These are phyloP conservation scores for Mallotus villosus DNA, from an alignment of 2,797 vertebrate genomes.

Conservation along the genomic window DNA sequence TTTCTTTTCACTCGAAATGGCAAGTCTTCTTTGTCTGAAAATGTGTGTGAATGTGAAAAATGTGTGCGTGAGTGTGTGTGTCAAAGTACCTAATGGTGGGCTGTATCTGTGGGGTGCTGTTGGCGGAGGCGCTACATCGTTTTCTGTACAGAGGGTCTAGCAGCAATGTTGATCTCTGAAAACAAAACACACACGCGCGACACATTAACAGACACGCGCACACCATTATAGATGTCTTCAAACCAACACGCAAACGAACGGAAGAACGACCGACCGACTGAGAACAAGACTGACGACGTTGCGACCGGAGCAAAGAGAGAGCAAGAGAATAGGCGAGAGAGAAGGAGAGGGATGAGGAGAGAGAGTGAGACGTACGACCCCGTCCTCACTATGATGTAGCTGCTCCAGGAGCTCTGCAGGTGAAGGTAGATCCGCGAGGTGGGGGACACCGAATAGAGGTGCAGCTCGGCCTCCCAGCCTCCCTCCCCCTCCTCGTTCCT, in stretches of 20 bases:
- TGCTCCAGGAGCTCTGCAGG: slow-evolving; percentile 81
- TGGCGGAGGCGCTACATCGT: slow-evolving; percentile 35
- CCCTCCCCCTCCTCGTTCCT: slow-evolving; percentile 31
- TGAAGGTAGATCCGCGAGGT: slow-evolving; percentile 76
- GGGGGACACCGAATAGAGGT: slow-evolving; percentile 76
- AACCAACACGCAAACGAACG: background rate
- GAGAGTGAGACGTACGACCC: background rate
- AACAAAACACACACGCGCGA: slow-evolving; percentile 4
- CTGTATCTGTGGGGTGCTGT: slow-evolving; percentile 32
- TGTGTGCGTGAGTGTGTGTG: background rate
- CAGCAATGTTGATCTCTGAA: slow-evolving; percentile 71
- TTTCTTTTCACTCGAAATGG: too few species aligned
- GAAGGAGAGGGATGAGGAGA: background rate
- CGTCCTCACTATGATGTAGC: slow-evolving; percentile 77
- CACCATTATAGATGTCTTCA: background rate
- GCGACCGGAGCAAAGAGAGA: background rate
- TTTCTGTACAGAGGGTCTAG: slow-evolving; percentile 66
- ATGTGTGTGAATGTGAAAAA: background rate
- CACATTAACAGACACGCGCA: background rate
- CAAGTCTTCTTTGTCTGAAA: background rate
- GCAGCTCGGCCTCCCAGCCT: slow-evolving; percentile 70
- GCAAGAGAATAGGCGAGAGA: background rate
- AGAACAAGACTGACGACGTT: background rate
- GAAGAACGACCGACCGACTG: background rate
- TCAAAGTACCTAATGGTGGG: slow-evolving; percentile 56